Conservation (phyloP, 2,113 vertebrate genomes). For the Rafetus swinhoei region DNA sequence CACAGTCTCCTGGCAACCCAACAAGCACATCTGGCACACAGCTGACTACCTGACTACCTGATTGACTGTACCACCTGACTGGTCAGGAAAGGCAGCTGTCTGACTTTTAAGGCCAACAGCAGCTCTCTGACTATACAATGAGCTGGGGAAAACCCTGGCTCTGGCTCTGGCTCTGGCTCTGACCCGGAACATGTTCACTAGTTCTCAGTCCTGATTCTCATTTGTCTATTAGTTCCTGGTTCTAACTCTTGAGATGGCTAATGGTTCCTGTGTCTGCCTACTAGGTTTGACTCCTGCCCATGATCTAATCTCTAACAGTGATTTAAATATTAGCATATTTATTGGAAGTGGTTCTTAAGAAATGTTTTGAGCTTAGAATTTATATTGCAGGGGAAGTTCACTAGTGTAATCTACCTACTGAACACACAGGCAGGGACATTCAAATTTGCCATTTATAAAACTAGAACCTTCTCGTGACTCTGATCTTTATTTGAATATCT, state of each 20-base stretch:
- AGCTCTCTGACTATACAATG: background rate
- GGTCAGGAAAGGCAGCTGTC: background rate
- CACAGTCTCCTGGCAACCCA: background rate
- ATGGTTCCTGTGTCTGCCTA: background rate
- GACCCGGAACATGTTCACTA: background rate
- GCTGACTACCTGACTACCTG: background rate
- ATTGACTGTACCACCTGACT: background rate
- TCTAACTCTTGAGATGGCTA: background rate
- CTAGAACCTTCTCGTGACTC: background rate
- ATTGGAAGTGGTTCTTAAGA: background rate
- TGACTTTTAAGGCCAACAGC: background rate
- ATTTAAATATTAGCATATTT: background rate
- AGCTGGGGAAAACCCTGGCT: background rate
- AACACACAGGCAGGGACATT: background rate
- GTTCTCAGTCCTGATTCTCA: background rate
- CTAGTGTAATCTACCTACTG: background rate
- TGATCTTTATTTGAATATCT: background rate
- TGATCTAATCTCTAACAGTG: background rate
- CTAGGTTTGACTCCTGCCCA: background rate
- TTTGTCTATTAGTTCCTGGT: background rate
- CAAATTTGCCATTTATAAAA: background rate
- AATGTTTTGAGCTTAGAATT: background rate
- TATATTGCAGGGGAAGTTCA: background rate
- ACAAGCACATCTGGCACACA: background rate
- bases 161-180: background rate